A percentile compares a stretch with the other conserved stretches of the same genome.
These are phyloP conservation scores for Epizoanthus fatuus DNA, from an alignment of 92 coral and sea anemone genomes.

Conservation along the genomic window DNA sequence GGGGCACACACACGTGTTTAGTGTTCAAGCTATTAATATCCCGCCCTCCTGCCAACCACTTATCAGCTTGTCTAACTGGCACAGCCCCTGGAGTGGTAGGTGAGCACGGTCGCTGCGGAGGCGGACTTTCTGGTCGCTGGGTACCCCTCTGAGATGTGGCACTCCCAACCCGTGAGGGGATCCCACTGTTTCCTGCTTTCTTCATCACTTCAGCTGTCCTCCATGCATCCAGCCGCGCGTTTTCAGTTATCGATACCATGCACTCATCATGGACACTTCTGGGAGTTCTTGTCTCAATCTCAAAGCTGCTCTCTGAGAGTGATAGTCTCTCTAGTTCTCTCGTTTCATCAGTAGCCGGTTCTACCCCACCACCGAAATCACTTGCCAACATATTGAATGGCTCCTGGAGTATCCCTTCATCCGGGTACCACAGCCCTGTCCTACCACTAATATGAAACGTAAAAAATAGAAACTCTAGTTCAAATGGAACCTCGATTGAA, in stretches of 20 bases:
- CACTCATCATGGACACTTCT: slow-evolving; percentile 57
- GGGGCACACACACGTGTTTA: slow-evolving; percentile 63
- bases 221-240: slow-evolving; percentile 94
- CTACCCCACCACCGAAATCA: neutral
- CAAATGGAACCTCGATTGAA: too few relatives aligned
- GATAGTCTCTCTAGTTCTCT: neutral
- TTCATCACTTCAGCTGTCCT: slow-evolving; percentile 81
- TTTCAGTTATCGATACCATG: slow-evolving; percentile 92
- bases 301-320: neutral
- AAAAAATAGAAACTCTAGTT: neutral
- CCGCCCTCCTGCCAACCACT: slow-evolving; percentile 85
- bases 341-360: neutral
- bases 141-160: slow-evolving; percentile 59
- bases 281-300: slow-evolving; percentile 20
- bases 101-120: slow-evolving; percentile 91
- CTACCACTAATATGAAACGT: neutral
- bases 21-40: slow-evolving; percentile 59
- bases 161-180: slow-evolving; percentile 86
- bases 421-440: slow-evolving; percentile 16
- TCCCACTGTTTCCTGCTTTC: slow-evolving; percentile 66
- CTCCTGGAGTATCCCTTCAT: neutral
- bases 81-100: slow-evolving; percentile 60
- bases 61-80: slow-evolving; percentile 66
- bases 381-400: neutral
- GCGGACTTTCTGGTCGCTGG: slow-evolving; percentile 53